Conservation (phyloP, 2,797 vertebrate genomes). For the Eidolon dupreanum region DNA sequence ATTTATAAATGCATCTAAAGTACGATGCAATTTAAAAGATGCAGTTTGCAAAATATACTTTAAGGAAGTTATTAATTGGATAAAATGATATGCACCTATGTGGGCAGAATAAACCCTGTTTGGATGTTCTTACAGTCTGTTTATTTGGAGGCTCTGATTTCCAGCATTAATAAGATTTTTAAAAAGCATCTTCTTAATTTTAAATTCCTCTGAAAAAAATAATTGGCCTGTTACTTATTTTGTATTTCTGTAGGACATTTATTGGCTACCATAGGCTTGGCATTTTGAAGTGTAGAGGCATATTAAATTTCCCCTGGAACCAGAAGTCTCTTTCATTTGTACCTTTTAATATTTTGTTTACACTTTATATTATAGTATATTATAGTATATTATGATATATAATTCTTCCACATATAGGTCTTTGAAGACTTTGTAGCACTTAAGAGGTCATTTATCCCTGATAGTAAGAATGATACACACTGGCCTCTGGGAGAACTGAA, state of each 20-base stretch:
- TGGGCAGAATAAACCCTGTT: neutral
- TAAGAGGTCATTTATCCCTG: neutral
- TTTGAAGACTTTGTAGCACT: neutral
- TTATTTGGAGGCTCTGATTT: neutral
- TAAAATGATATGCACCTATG: neutral
- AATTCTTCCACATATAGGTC: neutral
- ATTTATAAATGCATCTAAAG: neutral
- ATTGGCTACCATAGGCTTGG: neutral
- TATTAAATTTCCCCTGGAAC: neutral
- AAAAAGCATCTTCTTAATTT: neutral
- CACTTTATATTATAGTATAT: neutral
- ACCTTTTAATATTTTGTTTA: neutral
- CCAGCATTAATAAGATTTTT: neutral
- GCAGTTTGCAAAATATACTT: neutral
- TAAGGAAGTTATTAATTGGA: neutral
- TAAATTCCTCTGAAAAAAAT: neutral
- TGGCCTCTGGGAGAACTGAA: neutral
- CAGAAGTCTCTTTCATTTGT: neutral
- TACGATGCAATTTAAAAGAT: neutral
- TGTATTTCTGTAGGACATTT: neutral
- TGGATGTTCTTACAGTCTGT: neutral
- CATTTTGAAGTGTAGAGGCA: neutral
- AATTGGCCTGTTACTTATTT: neutral
- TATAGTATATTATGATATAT: neutral
- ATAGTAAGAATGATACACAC: neutral